Evolutionary conservation across 2,797 vertebrate species (phyloP).

Genomic region (Jordanella pulchra): DNA sequence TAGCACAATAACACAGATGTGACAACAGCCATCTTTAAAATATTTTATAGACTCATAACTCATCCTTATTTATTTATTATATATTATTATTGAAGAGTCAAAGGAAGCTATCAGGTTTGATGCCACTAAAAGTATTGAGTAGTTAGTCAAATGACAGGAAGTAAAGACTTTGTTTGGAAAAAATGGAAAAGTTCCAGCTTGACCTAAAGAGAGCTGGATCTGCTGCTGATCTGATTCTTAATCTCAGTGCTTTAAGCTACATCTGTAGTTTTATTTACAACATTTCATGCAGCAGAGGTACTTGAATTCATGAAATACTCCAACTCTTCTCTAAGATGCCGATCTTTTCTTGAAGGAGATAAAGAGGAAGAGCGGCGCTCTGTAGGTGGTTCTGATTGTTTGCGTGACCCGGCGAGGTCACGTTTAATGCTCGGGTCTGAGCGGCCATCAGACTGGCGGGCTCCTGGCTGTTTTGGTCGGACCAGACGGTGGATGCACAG

Average conservation of each 20-base stretch:
- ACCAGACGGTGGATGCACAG: constrained; percentile 64
- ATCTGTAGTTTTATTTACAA: constrained; percentile 28
- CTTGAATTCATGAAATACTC: constrained; percentile 64
- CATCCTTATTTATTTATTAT: not conserved
- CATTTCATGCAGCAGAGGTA: constrained; percentile 50
- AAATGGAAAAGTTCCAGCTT: constrained; percentile 22
- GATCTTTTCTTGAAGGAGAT: constrained; percentile 31
- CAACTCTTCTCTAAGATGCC: constrained; percentile 40
- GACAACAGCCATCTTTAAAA: constrained; percentile 1
- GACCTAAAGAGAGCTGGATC: constrained; percentile 20
- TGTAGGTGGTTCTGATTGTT: constrained; percentile 58
- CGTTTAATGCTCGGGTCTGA: constrained; percentile 64
- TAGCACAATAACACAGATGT: constrained; percentile 27
- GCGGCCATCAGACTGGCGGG: constrained; percentile 49
- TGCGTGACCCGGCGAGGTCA: constrained; percentile 69
- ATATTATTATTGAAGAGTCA: not conserved
- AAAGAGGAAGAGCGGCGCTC: constrained; percentile 26
- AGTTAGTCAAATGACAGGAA: constrained; percentile 23
- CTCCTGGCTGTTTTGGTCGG: constrained; percentile 45
- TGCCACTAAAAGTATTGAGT: constrained; percentile 28
- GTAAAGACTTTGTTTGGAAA: constrained; percentile 14
- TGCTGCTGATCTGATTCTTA: constrained; percentile 29
- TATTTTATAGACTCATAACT: not conserved
- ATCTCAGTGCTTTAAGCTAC: constrained; percentile 33
- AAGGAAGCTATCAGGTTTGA: constrained; percentile 18